These are phyloP conservation scores for Seriola rivoliana DNA, from an alignment of 2,113 vertebrate species.

Conservation along the genomic window DNA sequence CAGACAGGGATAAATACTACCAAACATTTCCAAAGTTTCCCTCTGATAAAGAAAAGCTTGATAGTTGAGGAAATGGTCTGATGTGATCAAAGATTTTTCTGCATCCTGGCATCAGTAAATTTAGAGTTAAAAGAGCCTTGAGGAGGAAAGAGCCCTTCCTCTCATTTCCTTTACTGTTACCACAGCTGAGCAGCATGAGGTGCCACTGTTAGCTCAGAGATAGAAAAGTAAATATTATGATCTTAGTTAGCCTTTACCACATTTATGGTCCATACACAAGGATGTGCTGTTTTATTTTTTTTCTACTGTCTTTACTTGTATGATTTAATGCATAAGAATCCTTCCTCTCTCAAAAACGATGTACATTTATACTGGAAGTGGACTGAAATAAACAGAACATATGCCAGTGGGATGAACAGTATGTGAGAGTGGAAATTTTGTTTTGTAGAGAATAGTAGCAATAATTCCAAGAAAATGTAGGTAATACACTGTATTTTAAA, in stretches of 20 bases:
- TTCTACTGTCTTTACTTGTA: neutral
- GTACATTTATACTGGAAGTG: neutral
- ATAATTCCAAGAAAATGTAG: neutral
- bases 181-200: conserved; percentile 25
- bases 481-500: neutral
- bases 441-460: neutral
- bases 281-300: too few relatives aligned
- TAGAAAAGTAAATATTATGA: neutral
- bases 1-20: conserved; percentile 18
- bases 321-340: neutral
- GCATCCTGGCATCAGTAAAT: conserved; percentile 54
- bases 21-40: conserved; percentile 27
- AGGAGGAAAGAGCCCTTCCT: conserved; percentile 22
- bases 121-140: conserved; percentile 24
- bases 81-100: conserved; percentile 52
- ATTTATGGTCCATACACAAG: neutral
- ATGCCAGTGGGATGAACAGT: neutral
- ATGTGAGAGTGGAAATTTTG: neutral
- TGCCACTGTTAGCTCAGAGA: conserved; percentile 6
- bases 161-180: conserved; percentile 30
- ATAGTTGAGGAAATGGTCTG: conserved; percentile 57
- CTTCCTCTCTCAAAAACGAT: neutral
- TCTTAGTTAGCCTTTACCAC: neutral
- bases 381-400: conserved; percentile 6
- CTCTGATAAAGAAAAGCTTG: conserved; percentile 24